phyloP scores from a whole-genome alignment of 2,113 vertebrate genomes.

The Propithecus coquereli region DNA sequence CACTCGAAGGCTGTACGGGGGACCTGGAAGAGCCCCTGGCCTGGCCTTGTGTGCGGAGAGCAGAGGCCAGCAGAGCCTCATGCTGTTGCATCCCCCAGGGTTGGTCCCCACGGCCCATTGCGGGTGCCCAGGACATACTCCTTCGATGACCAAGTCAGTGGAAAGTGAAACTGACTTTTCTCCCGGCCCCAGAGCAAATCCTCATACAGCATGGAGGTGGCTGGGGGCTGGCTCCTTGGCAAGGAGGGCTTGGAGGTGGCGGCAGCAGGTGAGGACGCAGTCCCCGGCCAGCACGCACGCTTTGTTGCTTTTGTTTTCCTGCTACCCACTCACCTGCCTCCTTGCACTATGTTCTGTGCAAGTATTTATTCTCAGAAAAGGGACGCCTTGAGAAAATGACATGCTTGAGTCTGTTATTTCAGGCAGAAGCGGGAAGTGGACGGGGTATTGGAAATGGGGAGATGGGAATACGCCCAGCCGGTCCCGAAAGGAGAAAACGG shows the following conservation, averaged over 20 bases:
- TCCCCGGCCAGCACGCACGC: rapidly evolving
- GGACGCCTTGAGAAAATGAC: neutral
- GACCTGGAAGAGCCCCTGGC: rapidly evolving
- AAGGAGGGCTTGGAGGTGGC: neutral
- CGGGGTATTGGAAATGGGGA: neutral
- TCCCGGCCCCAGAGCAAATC: neutral
- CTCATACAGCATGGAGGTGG: rapidly evolving
- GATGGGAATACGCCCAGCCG: rapidly evolving
- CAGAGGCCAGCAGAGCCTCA: rapidly evolving
- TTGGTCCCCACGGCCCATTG: rapidly evolving
- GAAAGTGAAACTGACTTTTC: neutral
- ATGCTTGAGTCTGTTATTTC: no score
- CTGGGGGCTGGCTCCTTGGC: rapidly evolving
- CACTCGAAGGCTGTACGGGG: rapidly evolving
- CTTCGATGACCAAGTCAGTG: neutral
- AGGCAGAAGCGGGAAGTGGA: neutral
- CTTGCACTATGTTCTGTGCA: neutral
- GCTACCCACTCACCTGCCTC: neutral
- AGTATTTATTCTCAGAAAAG: neutral
- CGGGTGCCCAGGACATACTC: neutral
- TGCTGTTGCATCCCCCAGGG: rapidly evolving
- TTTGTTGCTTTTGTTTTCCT: rapidly evolving
- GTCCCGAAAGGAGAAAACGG: no score
- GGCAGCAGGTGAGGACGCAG: rapidly evolving
- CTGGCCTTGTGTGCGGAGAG: rapidly evolving